phyloP scores from a whole-genome alignment of 1,140 invertebrate species.

The Pachypeltis micranthus region DNA sequence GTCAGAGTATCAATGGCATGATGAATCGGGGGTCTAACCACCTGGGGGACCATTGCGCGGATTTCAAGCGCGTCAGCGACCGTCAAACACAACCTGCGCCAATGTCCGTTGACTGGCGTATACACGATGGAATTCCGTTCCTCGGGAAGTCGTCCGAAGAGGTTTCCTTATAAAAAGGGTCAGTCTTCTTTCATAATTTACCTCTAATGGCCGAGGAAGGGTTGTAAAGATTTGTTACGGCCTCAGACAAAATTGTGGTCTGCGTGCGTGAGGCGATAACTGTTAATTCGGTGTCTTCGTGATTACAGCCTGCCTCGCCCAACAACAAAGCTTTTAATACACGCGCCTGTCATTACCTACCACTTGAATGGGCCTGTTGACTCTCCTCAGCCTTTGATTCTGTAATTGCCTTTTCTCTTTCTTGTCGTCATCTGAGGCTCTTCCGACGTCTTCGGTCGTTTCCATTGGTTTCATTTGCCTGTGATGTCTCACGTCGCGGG shows the following conservation, averaged over 20 bases:
- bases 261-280: slow-evolving; percentile 7
- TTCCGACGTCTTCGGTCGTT: neutral
- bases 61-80: too few relatives aligned
- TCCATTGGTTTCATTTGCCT: too few relatives aligned
- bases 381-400: slow-evolving; percentile 1
- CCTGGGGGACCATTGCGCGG: too few relatives aligned
- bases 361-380: neutral
- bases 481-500: too few relatives aligned
- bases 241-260: neutral
- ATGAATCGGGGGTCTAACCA: too few relatives aligned
- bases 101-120: too few relatives aligned
- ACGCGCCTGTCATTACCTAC: slow-evolving; percentile 9
- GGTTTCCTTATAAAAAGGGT: too few relatives aligned
- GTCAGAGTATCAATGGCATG: too few relatives aligned
- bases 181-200: neutral
- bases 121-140: too few relatives aligned
- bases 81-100: too few relatives aligned
- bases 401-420: neutral
- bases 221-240: slow-evolving; percentile 3
- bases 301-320: slow-evolving; percentile 3
- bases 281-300: slow-evolving; percentile 6
- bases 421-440: neutral
- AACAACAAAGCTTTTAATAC: slow-evolving; percentile 4
- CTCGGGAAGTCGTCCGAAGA: too few relatives aligned
- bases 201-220: neutral